Base-by-base conservation (phyloP, 1,140 invertebrate genomes). In the Frieseomelitta varia region DNA sequence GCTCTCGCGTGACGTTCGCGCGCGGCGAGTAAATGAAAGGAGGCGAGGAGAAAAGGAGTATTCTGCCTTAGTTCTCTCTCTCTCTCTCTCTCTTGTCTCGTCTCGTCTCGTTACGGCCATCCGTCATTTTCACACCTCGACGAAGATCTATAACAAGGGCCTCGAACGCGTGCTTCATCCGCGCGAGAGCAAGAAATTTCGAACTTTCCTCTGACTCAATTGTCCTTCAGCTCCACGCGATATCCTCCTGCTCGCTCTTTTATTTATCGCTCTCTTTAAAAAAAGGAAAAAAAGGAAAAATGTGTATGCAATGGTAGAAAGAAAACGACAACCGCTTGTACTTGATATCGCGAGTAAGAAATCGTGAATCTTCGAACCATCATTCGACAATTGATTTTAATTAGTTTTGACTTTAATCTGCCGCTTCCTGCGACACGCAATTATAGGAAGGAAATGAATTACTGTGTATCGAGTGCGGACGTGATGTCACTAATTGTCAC, bases 121-220 rank as follows among this genome's bases (percentile, higher is more conserved):
- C 81, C 89, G 89, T 90, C 89, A 90, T 90, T 90, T 90, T 90
- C 89, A 90, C 86, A 86, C 83, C 88, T 90, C 69, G 71, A 85
- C 88, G 79, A 79, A 82, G 82, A 86, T 85, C 85, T 79, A 85
- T 74, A 76, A 84, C 81, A 79, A 72, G 47, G 30, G 65, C 21
- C 84, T 74, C 55, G 81, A 79, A 79, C 71, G 63, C 83, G 79
- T 53, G 79, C 65, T 39, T n/a, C 58, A 81, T 61, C 63, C 51
- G 39, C 39, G n/a, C 78, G 47, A 15, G 53, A 4, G 21, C 58
- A 30, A 56, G 55, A 53, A 85, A 51, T 73, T 74, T 53, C 19
- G 4, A 80, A 80, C 53, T 71, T 34, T 8, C 30, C 47, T 34
- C 2, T 11, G 12, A 69, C 51, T 24, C 58, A 24, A 34, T 55